Base-by-base conservation (phyloP, 2,888 invertebrate genomes). In the Patella depressa region DNA sequence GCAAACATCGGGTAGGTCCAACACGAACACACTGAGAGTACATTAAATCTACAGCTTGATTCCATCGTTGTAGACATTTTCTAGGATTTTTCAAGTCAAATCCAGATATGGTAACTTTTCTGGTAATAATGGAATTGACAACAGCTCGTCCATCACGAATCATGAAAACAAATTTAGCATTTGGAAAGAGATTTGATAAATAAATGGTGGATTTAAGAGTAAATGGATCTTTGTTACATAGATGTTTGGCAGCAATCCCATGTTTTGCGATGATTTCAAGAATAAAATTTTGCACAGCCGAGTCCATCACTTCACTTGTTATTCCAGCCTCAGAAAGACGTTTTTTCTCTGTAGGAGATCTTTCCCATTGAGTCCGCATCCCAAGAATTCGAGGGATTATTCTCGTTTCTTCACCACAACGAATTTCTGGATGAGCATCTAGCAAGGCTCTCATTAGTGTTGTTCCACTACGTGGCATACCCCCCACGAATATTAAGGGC, bases 141-240 rank as follows among this genome's bases (percentile, higher is more conserved):
- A 98, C 98, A 81, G 99, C 99, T 82, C 99, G 94, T 45, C 99
- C 99, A 92, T 99, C 99, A 82, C 99, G 95, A 87, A 98, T 95
- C 98, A 99, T 98, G 92, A 99, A 96, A 87, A 99, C 94, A 93
- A 98, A 99, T 93, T 98, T 98, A 79, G 98, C 96, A 90, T 97
- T 97, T 71, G 99, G 99, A 93, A 99, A 99, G 80, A 99, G 93
- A 91, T 97, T 96, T 82, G 96, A 94, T 87, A 99, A 95, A 92
- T 97, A 99, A 74, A 96, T 95, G 89, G 97, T 97, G 94, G 98
- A 97, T 93, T 98, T 98, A 84, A 99, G 94, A 77, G 98, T 98
- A 85, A 99, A 95, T 72, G 99, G 99, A 93, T 99, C 99, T 93
- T 99, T 99, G 94, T 99, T 99, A 93, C 99, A 99, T 82, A 99